phyloP scores from a whole-genome alignment of 2,113 vertebrate species.

The Grammomys surdaster region DNA sequence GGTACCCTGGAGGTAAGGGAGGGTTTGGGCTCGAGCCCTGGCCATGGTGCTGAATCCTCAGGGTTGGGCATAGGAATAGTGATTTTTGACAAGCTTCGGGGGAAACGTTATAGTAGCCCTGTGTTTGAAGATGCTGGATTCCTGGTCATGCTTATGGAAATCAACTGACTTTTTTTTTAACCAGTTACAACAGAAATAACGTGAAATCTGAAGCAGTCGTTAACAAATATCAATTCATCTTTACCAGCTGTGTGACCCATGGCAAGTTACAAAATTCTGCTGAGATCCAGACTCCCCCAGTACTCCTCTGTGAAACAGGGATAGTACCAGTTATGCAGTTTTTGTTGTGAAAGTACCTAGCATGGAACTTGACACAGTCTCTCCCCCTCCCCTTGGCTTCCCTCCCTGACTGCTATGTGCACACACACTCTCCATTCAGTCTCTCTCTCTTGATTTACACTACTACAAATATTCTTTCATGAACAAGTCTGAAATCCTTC shows the following conservation, averaged over 20 bases:
- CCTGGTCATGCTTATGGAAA: background rate
- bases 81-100: background rate
- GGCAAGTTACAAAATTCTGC: background rate
- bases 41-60: constrained; percentile 79
- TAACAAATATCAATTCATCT: background rate
- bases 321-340: background rate
- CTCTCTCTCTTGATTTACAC: background rate
- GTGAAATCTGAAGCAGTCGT: background rate
- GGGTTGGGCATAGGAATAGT: background rate
- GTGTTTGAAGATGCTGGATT: background rate
- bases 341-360: background rate
- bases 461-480: background rate
- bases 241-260: background rate
- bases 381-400: background rate
- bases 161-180: background rate
- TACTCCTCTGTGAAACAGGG: background rate
- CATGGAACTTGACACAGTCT: background rate
- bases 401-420: background rate
- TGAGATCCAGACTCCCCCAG: background rate
- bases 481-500: background rate
- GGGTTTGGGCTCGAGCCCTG: background rate
- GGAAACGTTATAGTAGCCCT: background rate
- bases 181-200: background rate
- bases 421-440: background rate
- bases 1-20: background rate